Percentiles rank a stretch among this genome's conserved stretches.
phyloP scores from a whole-genome alignment of 2,888 invertebrate species.

The Cheilosia urbana region DNA sequence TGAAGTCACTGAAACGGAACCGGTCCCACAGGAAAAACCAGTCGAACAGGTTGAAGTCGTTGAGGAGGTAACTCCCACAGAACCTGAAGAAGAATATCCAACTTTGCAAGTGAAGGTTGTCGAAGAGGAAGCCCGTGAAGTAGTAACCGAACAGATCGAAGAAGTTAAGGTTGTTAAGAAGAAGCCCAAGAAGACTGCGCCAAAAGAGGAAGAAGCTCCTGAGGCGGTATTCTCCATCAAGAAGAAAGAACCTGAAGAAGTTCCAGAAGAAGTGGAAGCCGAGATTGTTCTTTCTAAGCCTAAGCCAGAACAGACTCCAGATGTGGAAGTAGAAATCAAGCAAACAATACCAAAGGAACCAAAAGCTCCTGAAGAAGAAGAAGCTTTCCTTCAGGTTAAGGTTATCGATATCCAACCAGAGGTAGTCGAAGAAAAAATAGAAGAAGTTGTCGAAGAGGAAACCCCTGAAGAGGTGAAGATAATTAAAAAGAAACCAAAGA shows the following conservation, averaged over 20 bases:
- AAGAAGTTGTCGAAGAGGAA: constrained; percentile 74
- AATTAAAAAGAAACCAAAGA: constrained; percentile 67
- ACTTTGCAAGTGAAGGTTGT: constrained; percentile 52
- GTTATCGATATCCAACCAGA: constrained; percentile 78
- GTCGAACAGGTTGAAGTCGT: constrained; percentile 42
- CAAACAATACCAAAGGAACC: constrained; percentile 41
- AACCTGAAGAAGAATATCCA: constrained; percentile 52
- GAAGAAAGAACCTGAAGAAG: constrained; percentile 76
- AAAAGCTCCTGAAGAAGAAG: constrained; percentile 55
- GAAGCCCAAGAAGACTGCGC: constrained; percentile 73
- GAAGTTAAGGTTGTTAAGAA: constrained; percentile 75
- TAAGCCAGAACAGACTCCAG: constrained; percentile 52
- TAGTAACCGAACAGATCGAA: constrained; percentile 73
- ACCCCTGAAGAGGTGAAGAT: constrained; percentile 49
- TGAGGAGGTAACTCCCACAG: constrained; percentile 43
- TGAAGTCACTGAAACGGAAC: constrained; percentile 60
- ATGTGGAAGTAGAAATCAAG: constrained; percentile 57
- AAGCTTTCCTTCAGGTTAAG: constrained; percentile 78
- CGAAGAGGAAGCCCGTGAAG: constrained; percentile 67
- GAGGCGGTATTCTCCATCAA: constrained; percentile 78
- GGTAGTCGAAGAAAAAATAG: constrained; percentile 77
- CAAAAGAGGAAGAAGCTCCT: constrained; percentile 76
- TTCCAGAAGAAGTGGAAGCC: constrained; percentile 75
- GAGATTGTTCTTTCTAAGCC: constrained; percentile 61
- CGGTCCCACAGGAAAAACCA: constrained; percentile 49